Base-by-base conservation (phyloP, 92 coral and sea anemone species). In the Phenganax subtilis region DNA sequence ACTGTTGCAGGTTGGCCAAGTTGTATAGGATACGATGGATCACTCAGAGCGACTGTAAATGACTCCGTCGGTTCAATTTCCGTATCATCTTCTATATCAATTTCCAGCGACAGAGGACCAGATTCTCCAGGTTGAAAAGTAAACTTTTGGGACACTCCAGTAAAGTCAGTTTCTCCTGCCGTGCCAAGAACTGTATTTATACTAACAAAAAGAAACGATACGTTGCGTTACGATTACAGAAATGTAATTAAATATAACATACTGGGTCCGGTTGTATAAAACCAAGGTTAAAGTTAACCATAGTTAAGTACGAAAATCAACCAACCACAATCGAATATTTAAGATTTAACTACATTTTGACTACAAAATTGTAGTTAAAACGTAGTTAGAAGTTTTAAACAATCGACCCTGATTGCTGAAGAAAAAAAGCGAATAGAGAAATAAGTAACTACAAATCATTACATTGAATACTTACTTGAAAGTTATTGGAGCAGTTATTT, bases 1-100 rank as follows among this genome's bases (percentile, higher is more conserved):
- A 72, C 77, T 51, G 77, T 47, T 54, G 77, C 59, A 10, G 77
- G 77, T 30, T 72, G 56, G 9, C 77, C 77, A n/a, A 72, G 15
- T 72, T 54, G 56, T 51, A 72, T 57, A 14, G 57, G 27, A 12
- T 51, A 51, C 9, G 77, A 72, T 9, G 77, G 59, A 72, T 51
- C 56, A 51, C 59, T 54, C 14, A 72, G 30, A 29, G 25, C 56
- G 6, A 72, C 77, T 51, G 44, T 27, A 51, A 72, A 72, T 54
- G 56, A 12, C 51, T 72, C 77, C 9, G 56, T 72, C n/a, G 56
- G 10, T 69, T 69, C 75, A 16, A 69, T 30, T 30, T 30, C n/a
- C 55, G 53, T 51, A 69, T 69, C 75, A 69, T 72, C 77, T 37
- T 0, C 57, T 47, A 54, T 25, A 12, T 72, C 57, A 72, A 72